A percentile compares a stretch with the other conserved stretches of the same genome.
These are phyloP conservation scores for Sclerurus mexicanus DNA, from an alignment of 2,113 vertebrate species.

Conservation along the genomic window DNA sequence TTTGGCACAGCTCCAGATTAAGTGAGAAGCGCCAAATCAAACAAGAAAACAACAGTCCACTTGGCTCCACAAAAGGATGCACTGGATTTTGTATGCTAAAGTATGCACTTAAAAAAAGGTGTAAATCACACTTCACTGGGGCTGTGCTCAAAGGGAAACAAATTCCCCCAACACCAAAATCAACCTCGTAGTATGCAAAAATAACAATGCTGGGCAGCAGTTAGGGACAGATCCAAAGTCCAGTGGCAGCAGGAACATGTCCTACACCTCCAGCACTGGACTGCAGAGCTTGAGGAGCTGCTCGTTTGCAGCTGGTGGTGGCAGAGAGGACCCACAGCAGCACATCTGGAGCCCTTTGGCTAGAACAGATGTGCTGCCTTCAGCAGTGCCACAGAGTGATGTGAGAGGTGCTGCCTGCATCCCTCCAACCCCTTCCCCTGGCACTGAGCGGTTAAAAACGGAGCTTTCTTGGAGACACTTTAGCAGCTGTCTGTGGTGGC, in stretches of 20 bases:
- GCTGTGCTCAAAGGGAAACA: not conserved
- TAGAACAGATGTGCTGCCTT: not conserved
- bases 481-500: not conserved
- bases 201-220: not conserved
- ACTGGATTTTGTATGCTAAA: not conserved
- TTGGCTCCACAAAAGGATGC: constrained; percentile 26
- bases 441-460: not conserved
- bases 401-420: not conserved
- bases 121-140: not conserved
- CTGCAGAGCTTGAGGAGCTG: not conserved
- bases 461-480: not conserved
- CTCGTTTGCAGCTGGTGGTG: not conserved
- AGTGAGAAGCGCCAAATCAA: constrained; percentile 29
- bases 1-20: constrained; percentile 42
- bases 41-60: not conserved
- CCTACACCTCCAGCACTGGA: not conserved
- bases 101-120: not conserved
- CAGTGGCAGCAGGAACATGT: not conserved
- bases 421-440: not conserved
- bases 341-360: not conserved
- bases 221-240: not conserved
- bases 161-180: not conserved
- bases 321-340: not conserved
- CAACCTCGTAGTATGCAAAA: not conserved
- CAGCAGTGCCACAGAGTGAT: not conserved